A percentile compares a stretch with the other conserved stretches of the same genome.
Conservation (phyloP, 1,140 invertebrate genomes). For the Oscheius sp. region DNA sequence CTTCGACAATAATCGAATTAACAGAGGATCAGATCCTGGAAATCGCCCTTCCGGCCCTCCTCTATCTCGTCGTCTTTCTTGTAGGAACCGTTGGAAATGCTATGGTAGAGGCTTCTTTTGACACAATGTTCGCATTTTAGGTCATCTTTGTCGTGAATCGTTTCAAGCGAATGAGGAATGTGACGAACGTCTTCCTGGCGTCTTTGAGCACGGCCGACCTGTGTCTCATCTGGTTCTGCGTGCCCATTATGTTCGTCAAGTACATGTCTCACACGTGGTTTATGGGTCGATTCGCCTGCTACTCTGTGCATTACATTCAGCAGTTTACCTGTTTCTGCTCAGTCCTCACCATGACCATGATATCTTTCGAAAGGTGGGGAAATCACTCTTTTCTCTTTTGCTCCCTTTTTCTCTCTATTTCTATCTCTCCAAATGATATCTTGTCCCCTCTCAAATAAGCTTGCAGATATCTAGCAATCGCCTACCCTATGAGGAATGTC, state of each 20-base stretch:
- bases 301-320: slow-evolving; percentile 74
- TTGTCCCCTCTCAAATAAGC: too few species aligned
- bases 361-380: slow-evolving; percentile 74
- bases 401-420: slow-evolving; percentile 47
- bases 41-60: slow-evolving; percentile 38
- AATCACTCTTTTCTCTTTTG: slow-evolving; percentile 2
- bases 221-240: slow-evolving; percentile 72
- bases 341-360: slow-evolving; percentile 74
- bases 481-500: slow-evolving; percentile 74
- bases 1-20: background rate
- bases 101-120: slow-evolving; percentile 13
- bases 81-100: slow-evolving; percentile 44
- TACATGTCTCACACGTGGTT: slow-evolving; percentile 72
- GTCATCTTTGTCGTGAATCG: slow-evolving; percentile 47
- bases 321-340: slow-evolving; percentile 75
- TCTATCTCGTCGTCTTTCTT: slow-evolving; percentile 44
- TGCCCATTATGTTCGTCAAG: slow-evolving; percentile 69
- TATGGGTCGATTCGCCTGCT: slow-evolving; percentile 73
- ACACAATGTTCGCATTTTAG: slow-evolving; percentile 3
- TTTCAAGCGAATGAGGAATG: slow-evolving; percentile 66
- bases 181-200: slow-evolving; percentile 74
- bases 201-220: slow-evolving; percentile 73
- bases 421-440: too few species aligned
- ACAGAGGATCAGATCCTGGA: slow-evolving; percentile 24
- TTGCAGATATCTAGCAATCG: slow-evolving; percentile 76